Evolutionary conservation across 2,113 vertebrate species (phyloP).

Genomic region (Siniperca chuatsi): DNA sequence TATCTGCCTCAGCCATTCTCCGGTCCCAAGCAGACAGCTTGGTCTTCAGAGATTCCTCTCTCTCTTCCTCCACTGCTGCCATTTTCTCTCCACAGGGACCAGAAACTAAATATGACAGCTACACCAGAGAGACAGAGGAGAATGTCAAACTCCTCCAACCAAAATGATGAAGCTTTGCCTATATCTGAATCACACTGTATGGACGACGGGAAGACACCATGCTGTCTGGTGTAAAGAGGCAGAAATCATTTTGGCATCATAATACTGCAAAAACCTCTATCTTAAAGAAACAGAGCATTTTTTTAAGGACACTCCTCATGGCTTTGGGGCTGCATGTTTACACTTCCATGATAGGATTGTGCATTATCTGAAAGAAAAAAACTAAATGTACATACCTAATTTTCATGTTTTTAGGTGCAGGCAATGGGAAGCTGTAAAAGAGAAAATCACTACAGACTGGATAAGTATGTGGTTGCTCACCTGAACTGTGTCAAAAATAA

Average conservation of each 20-base stretch:
- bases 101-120: constrained; percentile 79
- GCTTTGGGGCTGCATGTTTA: not conserved
- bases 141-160: constrained; percentile 68
- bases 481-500: not conserved
- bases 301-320: not conserved
- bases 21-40: constrained; percentile 68
- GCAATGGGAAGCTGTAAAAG: not conserved
- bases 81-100: constrained; percentile 67
- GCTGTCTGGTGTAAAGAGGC: not conserved
- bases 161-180: constrained; percentile 41
- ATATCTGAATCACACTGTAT: constrained; percentile 25
- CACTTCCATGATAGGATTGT: not conserved
- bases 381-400: not conserved
- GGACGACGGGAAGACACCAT: not conserved
- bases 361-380: not conserved
- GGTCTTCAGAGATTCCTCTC: constrained; percentile 69
- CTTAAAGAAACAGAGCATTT: not conserved
- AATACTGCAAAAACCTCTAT: not conserved
- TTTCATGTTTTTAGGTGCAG: not conserved
- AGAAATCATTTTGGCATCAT: constrained; percentile 3
- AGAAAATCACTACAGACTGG: not conserved
- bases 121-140: constrained; percentile 67
- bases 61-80: constrained; percentile 56
- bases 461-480: not conserved
- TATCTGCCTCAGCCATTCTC: constrained; percentile 76